Evolutionary conservation across 2,888 invertebrate species (phyloP).

Genomic region (Crioceris asparagi): DNA sequence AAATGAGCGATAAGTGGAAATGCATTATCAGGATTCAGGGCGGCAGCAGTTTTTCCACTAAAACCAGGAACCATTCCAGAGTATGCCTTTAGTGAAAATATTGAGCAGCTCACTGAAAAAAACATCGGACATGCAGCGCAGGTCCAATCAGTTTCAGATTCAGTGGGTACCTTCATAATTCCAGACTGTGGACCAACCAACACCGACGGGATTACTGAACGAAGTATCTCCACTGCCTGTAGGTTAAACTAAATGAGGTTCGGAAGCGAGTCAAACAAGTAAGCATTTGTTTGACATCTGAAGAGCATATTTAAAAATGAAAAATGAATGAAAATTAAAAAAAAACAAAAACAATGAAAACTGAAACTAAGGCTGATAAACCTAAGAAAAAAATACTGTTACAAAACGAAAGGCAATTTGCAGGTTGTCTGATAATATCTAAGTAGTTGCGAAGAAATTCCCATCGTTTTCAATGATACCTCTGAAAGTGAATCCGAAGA

Average conservation of each 20-base stretch:
- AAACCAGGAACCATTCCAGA: background rate
- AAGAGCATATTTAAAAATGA: no score
- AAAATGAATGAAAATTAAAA: background rate
- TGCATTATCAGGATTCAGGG: conserved; percentile 4
- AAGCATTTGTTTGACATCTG: no score
- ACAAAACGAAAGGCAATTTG: background rate
- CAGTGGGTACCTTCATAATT: background rate
- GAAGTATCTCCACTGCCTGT: no score
- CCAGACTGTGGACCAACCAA: background rate
- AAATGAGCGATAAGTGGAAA: background rate
- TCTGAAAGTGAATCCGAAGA: conserved; percentile 4
- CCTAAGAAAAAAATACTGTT: background rate
- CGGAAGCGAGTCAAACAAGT: no score
- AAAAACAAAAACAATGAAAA: background rate
- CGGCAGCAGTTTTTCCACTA: conserved; percentile 1
- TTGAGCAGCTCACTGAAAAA: background rate
- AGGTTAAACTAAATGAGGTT: no score
- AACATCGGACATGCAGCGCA: background rate
- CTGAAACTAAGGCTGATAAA: background rate
- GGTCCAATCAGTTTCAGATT: background rate
- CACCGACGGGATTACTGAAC: no score
- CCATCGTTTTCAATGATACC: conserved; percentile 2
- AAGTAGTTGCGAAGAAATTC: background rate
- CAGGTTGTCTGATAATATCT: no score
- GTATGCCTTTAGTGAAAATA: background rate